These are phyloP conservation scores for Calameuta idolon DNA, from an alignment of 2,888 invertebrate species.

Conservation along the genomic window DNA sequence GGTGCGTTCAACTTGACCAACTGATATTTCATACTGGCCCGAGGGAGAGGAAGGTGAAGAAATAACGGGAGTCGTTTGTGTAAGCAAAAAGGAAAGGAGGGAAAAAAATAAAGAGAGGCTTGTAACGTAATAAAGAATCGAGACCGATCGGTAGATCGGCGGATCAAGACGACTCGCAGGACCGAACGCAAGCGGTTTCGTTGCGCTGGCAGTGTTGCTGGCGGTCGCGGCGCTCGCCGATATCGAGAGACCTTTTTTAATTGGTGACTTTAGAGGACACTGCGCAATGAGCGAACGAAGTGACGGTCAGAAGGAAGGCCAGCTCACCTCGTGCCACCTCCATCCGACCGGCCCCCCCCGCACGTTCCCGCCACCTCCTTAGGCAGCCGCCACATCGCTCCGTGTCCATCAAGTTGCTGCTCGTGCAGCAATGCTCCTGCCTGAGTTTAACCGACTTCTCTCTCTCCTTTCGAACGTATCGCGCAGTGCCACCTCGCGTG, in stretches of 20 bases:
- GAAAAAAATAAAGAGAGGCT: neutral
- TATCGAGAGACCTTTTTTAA: constrained; percentile 13
- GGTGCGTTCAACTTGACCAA: neutral
- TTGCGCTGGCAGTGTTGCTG: constrained; percentile 1
- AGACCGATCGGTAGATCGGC: neutral
- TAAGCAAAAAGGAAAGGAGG: neutral
- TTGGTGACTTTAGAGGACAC: constrained; percentile 37
- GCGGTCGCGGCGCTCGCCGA: constrained; percentile 27
- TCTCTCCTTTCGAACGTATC: neutral
- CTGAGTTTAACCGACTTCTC: neutral
- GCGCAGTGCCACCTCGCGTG: constrained; percentile 1
- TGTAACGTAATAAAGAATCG: neutral
- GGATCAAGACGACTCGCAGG: neutral
- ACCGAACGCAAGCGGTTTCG: neutral
- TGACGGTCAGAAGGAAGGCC: constrained; percentile 33
- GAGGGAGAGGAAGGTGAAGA: neutral
- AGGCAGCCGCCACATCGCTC: neutral
- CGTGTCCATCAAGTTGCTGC: neutral
- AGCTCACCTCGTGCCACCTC: constrained; percentile 9
- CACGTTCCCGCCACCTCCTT: neutral
- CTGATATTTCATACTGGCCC: neutral
- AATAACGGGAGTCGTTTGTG: neutral
- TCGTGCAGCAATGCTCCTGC: neutral
- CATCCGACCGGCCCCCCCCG: neutral
- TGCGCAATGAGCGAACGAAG: constrained; percentile 23